Base-by-base conservation (phyloP, 2,888 invertebrate species). In the Troides aeacus region DNA sequence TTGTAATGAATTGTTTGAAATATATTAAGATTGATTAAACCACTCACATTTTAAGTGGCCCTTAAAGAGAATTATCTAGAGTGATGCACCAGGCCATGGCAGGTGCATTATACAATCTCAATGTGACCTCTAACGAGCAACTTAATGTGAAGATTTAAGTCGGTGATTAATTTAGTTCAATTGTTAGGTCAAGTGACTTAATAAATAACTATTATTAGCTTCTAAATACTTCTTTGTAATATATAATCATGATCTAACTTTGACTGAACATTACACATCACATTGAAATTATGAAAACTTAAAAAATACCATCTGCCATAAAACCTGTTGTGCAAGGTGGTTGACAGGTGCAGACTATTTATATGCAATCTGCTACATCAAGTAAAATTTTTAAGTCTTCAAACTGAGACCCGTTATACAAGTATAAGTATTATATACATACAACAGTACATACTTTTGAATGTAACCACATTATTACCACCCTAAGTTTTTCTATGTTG, bases 101-200 rank as follows among this genome's bases (percentile, higher is more conserved):
- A 70, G 69, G 69, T 70, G 69, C 66, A 70, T 58, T 58, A 17
- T 66, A 60, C 66, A 70, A n/a, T 53, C 50, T 58, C 50, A 70
- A 70, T 62, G 23, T 66, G 61, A 66, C 65, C 69, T 66, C 42
- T 12, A 63, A 66, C 53, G 62, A 59, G 39, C 59, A 59, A 66
- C 62, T 66, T 36, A 63, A 56, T 63, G 36, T 63, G 39, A 64
- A 62, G 64, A 61, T 69, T 65, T 18, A 56, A 69, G 50, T 61
- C 50, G 7, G 58, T 65, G 69, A 69, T 17, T 70, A 62, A 70
- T 59, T 64, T 65, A 66, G 66, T 46, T 70, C 46, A 70, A 66
- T 70, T 66, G 63, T 56, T 60, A 60, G 59, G 53, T 70, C 62
- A 62, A 61, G 57, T 58, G 58, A 30, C 50, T 8, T 50, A 36